A percentile compares a stretch with the other conserved stretches of the same genome.
Conservation (phyloP, 2,797 vertebrate genomes). For the Xyrichtys novacula region DNA sequence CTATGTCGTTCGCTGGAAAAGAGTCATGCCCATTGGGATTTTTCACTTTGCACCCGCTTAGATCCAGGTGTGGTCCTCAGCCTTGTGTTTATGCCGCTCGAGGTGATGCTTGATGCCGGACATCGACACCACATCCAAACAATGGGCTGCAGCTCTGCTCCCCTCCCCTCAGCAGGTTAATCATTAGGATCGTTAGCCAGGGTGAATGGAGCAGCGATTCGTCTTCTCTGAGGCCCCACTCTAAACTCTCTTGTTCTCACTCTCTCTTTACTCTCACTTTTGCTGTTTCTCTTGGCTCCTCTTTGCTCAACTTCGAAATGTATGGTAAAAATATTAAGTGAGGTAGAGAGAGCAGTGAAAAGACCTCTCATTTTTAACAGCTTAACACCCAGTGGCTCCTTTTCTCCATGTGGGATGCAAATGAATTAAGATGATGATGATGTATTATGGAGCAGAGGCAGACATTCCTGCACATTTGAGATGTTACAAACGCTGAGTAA, state of each 20-base stretch:
- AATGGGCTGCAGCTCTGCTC: conserved; percentile 67
- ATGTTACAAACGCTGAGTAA: conserved; percentile 25
- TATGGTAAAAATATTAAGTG: conserved; percentile 9
- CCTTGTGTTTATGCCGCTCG: conserved; percentile 79
- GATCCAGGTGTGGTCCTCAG: conserved; percentile 80
- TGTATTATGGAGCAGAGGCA: conserved; percentile 3
- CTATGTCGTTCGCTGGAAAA: conserved; percentile 66
- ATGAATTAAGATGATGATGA: neutral
- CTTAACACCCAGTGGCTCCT: neutral
- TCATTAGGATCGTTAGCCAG: conserved; percentile 72
- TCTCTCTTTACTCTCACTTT: conserved; percentile 34
- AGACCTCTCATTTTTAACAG: conserved; percentile 5
- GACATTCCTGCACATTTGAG: conserved; percentile 1
- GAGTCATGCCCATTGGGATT: conserved; percentile 62
- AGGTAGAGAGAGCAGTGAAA: conserved; percentile 37
- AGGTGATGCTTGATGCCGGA: conserved; percentile 85
- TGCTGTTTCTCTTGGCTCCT: conserved; percentile 42
- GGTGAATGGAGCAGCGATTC: conserved; percentile 57
- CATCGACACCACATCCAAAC: conserved; percentile 85
- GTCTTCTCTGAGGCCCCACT: conserved; percentile 49
- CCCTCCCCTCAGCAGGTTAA: conserved; percentile 76
- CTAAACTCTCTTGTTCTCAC: conserved; percentile 44
- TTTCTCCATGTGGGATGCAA: neutral
- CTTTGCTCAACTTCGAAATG: too few relatives aligned
- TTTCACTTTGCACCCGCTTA: conserved; percentile 73